phyloP scores from a whole-genome alignment of 2,797 vertebrate genomes.

The Darevskia nairensis region DNA sequence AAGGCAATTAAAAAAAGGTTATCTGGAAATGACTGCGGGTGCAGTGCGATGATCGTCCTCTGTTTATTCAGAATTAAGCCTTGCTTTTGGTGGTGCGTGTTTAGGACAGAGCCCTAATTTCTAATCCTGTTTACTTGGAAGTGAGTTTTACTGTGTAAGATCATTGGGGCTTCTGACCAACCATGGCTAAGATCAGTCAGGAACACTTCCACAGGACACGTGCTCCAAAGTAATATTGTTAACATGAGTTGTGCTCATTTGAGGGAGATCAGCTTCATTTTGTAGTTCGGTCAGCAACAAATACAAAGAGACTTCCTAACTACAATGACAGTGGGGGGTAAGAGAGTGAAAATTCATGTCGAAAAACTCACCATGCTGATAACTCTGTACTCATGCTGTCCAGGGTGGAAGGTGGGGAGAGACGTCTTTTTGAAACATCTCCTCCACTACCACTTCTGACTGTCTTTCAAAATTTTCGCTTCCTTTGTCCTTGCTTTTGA shows the following conservation, averaged over 20 bases:
- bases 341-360: no score
- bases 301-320: neutral
- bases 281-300: no score
- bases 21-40: neutral
- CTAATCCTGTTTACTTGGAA: neutral
- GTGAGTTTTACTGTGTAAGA: neutral
- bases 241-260: neutral
- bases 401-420: no score
- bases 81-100: neutral
- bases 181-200: neutral
- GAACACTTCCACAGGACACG: neutral
- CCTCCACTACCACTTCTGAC: no score
- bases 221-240: neutral
- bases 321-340: neutral
- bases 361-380: no score
- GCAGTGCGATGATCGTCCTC: neutral
- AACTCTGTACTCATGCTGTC: no score
- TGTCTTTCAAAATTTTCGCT: no score
- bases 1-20: neutral
- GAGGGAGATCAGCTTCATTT: neutral
- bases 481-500: no score
- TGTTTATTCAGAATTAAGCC: neutral
- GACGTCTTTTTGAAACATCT: no score
- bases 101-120: neutral
- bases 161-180: neutral